These are phyloP conservation scores for Eudemis profundana DNA, from an alignment of 2,888 invertebrate genomes.

Conservation along the genomic window DNA sequence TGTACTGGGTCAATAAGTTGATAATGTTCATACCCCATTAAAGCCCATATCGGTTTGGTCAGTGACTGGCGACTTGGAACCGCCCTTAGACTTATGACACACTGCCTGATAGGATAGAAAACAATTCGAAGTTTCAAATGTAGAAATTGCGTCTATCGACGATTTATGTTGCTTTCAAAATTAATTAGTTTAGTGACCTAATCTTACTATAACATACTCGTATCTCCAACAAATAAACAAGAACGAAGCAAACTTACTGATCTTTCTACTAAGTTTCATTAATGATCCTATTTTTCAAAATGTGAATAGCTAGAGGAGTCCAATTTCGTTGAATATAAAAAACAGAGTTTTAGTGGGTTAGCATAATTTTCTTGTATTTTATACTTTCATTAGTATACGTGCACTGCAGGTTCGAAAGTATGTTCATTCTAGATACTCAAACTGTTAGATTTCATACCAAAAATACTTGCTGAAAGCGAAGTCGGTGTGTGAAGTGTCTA, in stretches of 20 bases:
- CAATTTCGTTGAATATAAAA: no score
- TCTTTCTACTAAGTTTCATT: no score
- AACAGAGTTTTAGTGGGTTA: background rate
- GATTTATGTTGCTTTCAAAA: no score
- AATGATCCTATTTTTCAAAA: no score
- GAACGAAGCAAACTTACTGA: no score
- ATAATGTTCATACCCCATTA: conserved; percentile 73
- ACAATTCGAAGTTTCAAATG: conserved; percentile 30
- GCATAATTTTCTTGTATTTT: background rate
- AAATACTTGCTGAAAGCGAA: conserved; percentile 43
- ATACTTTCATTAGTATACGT: conserved; percentile 22
- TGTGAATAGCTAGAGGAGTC: no score
- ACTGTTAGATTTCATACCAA: background rate
- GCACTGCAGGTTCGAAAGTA: no score
- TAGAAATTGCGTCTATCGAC: no score
- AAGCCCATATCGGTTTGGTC: conserved; percentile 65
- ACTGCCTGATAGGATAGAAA: conserved; percentile 50
- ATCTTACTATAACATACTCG: no score
- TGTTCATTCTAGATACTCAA: no score
- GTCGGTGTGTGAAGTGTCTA: conserved; percentile 61
- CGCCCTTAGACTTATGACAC: conserved; percentile 70
- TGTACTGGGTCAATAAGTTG: conserved; percentile 77
- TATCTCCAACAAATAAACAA: no score
- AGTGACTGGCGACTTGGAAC: conserved; percentile 75
- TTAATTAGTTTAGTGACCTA: no score